Base-by-base conservation (phyloP, 92 coral and sea anemone species). In the Micromussa lordhowensis region DNA sequence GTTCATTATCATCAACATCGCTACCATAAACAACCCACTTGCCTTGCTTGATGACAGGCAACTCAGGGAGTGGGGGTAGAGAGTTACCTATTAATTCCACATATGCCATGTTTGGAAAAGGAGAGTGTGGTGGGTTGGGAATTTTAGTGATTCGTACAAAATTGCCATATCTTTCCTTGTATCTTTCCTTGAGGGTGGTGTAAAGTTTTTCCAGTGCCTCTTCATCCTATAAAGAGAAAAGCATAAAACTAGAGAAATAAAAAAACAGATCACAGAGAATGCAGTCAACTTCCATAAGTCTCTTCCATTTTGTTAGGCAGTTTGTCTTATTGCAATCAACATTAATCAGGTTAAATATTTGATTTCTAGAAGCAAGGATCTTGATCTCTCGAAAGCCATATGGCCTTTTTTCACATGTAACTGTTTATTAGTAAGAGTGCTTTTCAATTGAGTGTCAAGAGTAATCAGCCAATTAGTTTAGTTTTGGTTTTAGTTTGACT, bases 61-160 rank as follows among this genome's bases (percentile, higher is more conserved):
- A 84, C 82, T 90, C 90, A 55, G 99, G 99, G 77, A 98, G 89
- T 15, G 98, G 98, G 44, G 96, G 96, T 26, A 98, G 95, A 29
- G 96, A 77, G 90, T 96, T 96, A 35, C 93, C 98, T 30, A 91
- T 92, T 16, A 98, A 81, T 81, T 98, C 99, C 31, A 94, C 99
- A 78, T 96, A 98, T 51, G 99, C 99, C 99, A 98, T 98, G 78
- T 89, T 93, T 30, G 99, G 99, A 32, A 90, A 96, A 19, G 93
- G 80, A 4, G 96, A 92, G 36, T 93, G 91, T 3, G 97, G 90
- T 76, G 99, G 98, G 81, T 92, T 93, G 8, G 98, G 98, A 78
- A 98, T 96, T 17, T 78, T 94, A 36, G 93, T 90, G 51, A 98
- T 92, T 63, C 80, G 85, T 4, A 96, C 98, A 94, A 93, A 98